Base-by-base conservation (phyloP, 2,888 invertebrate genomes). In the Monoplex corrugatus region DNA sequence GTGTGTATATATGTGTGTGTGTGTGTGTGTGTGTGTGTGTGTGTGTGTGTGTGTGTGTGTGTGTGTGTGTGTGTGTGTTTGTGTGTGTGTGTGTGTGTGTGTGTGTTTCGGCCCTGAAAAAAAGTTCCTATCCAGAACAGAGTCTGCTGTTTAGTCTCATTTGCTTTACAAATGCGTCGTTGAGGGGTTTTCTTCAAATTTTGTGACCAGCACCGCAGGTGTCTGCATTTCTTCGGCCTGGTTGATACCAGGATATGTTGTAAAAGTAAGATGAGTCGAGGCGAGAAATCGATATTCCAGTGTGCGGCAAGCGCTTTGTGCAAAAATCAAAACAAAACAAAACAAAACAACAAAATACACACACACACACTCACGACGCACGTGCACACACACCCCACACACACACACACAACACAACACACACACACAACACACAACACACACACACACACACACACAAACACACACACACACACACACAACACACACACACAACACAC, bases 31-130 rank as follows among this genome's bases (percentile, higher is more conserved):
- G 78, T 40, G 1, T 5, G 2, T 78, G 78, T 78, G 78, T 78
- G 78, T 78, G 78, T 38, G 78, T 78, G 78, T 78, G 78, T 78
- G 78, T 78, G 78, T 78, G 78, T 78, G 78, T 78, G 78, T 78
- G 78, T 78, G 78, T 78, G 78, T 78, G 78, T 78, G 78, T 78
- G 78, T 78, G 78, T 78, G 35, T 78, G 78, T 78, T 32, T 78
- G 78, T 78, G 78, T 78, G 78, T 78, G 78, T 78, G 78, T 78
- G 78, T 38, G 78, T 78, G 38, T 38, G 78, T 40, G 38, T 78
- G 78, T 40, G 38, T 78, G 35, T 40, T n/a, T n/a, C n/a, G n/a
- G n/a, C n/a, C n/a, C 38, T 78, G 78, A 38, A 32, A 19, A 8
- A 13, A n/a, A 6, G 72, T n/a, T 13, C 72, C n/a, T 32, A 19